Percentiles rank a stretch among this genome's conserved stretches.
These are phyloP conservation scores for Sinhomidia bicolor DNA, from an alignment of 2,888 invertebrate species.

Conservation along the genomic window DNA sequence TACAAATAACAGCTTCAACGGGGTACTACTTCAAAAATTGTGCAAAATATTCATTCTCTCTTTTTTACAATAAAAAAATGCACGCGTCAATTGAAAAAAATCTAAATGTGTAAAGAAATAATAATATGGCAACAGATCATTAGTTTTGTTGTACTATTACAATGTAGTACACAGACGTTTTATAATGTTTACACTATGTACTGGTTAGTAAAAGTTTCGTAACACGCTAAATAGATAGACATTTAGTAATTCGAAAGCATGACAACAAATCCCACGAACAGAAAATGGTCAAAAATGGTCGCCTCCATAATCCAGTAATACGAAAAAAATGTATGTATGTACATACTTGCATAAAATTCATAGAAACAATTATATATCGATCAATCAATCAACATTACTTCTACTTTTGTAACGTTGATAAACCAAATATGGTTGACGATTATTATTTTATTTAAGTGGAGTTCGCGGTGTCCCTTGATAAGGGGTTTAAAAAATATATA, in stretches of 20 bases:
- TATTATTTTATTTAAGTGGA: neutral
- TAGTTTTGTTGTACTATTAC: neutral
- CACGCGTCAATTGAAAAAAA: neutral
- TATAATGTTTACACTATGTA: neutral
- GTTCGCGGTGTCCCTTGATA: neutral
- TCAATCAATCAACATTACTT: conserved; percentile 6
- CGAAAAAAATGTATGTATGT: no score
- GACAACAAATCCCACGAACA: neutral
- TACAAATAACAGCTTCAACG: neutral
- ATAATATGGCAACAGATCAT: neutral
- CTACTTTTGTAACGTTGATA: neutral
- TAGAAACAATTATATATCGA: conserved; percentile 18
- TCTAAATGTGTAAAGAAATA: neutral
- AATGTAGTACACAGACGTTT: neutral
- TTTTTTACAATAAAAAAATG: neutral
- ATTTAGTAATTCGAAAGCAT: no score
- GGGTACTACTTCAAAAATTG: neutral
- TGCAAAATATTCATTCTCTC: neutral
- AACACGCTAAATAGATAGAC: neutral
- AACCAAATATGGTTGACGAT: neutral
- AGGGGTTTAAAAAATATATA: no score
- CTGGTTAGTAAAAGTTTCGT: neutral
- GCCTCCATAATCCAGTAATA: neutral
- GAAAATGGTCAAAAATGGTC: neutral
- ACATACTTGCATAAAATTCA: neutral